Evolutionary conservation across 64 coral and sea anemone genomes (phyloP), one percentile per base, ranked within the genome.

Genomic region (Montipora capricornis): DNA sequence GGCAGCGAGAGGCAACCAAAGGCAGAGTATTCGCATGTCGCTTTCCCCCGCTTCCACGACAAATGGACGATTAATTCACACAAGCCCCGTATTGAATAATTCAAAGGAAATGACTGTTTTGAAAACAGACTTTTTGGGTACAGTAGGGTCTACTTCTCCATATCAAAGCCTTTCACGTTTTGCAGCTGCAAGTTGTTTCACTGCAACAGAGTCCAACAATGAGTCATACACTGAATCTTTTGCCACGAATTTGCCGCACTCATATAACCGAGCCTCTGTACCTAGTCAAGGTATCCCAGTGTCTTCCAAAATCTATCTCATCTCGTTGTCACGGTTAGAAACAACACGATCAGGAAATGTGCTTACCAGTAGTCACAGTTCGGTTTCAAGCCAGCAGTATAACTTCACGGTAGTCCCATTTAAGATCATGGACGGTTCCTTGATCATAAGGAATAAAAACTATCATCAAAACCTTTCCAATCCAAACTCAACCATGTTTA

Each of bases 391-490:
- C 37, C 53, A 6, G 53, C 6, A 11, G 11, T 57, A 6, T 57
- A 57, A 57, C 53, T 57, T 57, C 6, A 57, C 59, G 24, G 29
- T 44, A 5, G 4, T 6, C 5, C 61, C 16, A n/a, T 49, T 68
- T 68, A 49, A 84, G 45, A 12, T 84, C 59, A 68, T 84, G 81
- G 59, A 84, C 62, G 81, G 81, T 19, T 84, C 81, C 44, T 69
- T 84, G 2, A 44, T 68, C 5, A 84, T 84, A 84, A 84, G 8
- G 13, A 69, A 84, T 4, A 84, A 44, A 48, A 49, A 48, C 0
- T 84, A 68, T 69, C 81, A 84, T 26, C 15, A 13, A 47, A 69
- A 84, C 17, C 61, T 84, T 37, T 84, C 81, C 5, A 84, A 84
- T 69, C 61, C 62, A 47, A 84, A 84, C 61, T 19, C 81, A 6